phyloP scores from a whole-genome alignment of 2,888 invertebrate species.

The Syrphus vitripennis region DNA sequence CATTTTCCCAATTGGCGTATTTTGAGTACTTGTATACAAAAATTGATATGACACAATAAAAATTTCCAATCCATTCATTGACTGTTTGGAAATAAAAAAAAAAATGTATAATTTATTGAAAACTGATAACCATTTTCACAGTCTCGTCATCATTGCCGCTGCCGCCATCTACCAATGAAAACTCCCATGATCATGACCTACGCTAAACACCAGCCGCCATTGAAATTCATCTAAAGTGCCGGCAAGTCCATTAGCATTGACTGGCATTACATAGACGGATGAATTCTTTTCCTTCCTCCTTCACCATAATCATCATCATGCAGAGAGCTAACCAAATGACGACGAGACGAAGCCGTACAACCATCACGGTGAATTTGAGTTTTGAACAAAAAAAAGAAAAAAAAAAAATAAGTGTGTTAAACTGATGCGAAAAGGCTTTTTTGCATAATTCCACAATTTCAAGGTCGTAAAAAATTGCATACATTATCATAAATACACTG shows the following conservation, averaged over 20 bases:
- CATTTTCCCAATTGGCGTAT: background rate
- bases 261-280: conserved; percentile 54
- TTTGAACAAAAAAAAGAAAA: conserved; percentile 31
- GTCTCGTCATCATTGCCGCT: conserved; percentile 2
- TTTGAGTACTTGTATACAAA: background rate
- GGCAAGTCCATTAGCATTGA: conserved; percentile 65
- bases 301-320: background rate
- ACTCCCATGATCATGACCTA: conserved; percentile 65
- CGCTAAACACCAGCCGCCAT: conserved; percentile 46
- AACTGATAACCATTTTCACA: conserved; percentile 39
- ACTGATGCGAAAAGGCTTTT: conserved; percentile 70
- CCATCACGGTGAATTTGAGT: conserved; percentile 34
- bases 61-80: background rate
- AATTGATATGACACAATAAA: background rate
- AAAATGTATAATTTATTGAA: conserved; percentile 29
- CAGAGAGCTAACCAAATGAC: background rate
- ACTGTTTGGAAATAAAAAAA: background rate
- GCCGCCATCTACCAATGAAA: background rate
- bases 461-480: conserved; percentile 71
- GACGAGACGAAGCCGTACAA: conserved; percentile 1
- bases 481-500: conserved; percentile 69
- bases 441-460: conserved; percentile 71
- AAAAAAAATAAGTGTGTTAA: conserved; percentile 55
- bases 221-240: conserved; percentile 68
- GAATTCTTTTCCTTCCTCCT: conserved; percentile 43